Conservation (phyloP, 2,888 invertebrate genomes). For the Dynastes hyllus region DNA sequence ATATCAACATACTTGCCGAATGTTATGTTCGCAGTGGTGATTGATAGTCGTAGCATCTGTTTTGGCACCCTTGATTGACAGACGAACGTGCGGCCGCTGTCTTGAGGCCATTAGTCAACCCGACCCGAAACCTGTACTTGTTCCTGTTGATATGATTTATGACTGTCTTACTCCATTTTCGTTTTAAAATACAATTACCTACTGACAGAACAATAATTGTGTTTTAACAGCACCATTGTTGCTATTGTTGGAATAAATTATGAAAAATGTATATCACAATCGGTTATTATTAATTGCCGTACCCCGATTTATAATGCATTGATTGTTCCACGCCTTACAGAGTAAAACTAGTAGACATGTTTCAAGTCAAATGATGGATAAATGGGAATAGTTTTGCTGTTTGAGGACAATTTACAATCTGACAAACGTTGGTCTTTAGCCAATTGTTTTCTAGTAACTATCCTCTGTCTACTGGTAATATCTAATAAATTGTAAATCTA, state of each 20-base stretch:
- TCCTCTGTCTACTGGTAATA: too few species aligned
- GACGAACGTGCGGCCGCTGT: conserved; percentile 63
- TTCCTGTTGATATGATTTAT: conserved; percentile 58
- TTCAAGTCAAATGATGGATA: not conserved
- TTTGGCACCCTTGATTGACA: conserved; percentile 63
- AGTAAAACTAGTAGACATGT: conserved; percentile 2
- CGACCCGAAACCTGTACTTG: conserved; percentile 56
- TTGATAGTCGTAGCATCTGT: conserved; percentile 60
- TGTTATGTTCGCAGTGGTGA: conserved; percentile 50
- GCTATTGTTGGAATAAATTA: conserved; percentile 49
- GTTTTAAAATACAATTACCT: conserved; percentile 55
- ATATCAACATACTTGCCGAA: conserved; percentile 51
- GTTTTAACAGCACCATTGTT: conserved; percentile 51
- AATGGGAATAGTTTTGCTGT: not conserved
- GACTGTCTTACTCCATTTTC: conserved; percentile 54
- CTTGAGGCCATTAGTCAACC: conserved; percentile 63
- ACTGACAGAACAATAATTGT: conserved; percentile 52
- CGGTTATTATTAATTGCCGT: conserved; percentile 40
- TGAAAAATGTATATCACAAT: conserved; percentile 39
- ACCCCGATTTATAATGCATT: conserved; percentile 21
- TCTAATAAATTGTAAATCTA: too few species aligned
- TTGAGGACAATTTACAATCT: too few species aligned
- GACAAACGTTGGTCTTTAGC: too few species aligned
- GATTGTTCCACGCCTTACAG: not conserved
- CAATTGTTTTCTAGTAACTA: too few species aligned